Evolutionary conservation across 1,140 invertebrate genomes (phyloP).

Genomic region (Sinella curviseta): DNA sequence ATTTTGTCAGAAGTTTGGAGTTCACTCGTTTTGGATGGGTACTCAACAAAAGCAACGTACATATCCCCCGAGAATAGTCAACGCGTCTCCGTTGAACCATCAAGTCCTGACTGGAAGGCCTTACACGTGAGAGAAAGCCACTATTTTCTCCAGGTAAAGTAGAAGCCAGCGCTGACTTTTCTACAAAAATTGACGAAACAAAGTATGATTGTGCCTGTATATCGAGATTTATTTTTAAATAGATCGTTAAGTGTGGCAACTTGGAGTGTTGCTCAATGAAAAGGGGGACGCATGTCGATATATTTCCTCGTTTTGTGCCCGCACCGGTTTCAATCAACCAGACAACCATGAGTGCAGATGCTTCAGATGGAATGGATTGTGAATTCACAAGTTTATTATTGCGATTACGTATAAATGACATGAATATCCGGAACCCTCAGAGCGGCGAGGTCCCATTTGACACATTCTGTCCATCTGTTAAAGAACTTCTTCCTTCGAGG

Average conservation of each 20-base stretch:
- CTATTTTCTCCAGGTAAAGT: neutral
- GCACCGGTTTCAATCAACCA: neutral
- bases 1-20: slow-evolving; percentile 51
- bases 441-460: neutral
- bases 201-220: neutral
- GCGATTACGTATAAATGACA: neutral
- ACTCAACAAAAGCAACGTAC: slow-evolving; percentile 9
- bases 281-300: neutral
- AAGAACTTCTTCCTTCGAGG: too few relatives aligned
- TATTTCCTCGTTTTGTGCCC: neutral
- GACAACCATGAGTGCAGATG: neutral
- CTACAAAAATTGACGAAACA: neutral
- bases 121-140: neutral
- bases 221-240: neutral
- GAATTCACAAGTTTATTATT: neutral
- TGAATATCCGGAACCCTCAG: neutral
- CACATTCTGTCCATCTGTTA: too few relatives aligned
- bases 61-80: neutral
- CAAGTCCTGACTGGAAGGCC: slow-evolving; percentile 5
- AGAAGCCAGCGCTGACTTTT: neutral
- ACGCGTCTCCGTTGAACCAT: neutral
- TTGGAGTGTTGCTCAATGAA: neutral
- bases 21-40: slow-evolving; percentile 50
- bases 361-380: neutral
- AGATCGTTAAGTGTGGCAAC: neutral